A percentile compares a stretch with the other conserved stretches of the same genome.
These are phyloP conservation scores for Mycetomoellerius zeteki DNA, from an alignment of 1,140 invertebrate genomes.

Conservation along the genomic window DNA sequence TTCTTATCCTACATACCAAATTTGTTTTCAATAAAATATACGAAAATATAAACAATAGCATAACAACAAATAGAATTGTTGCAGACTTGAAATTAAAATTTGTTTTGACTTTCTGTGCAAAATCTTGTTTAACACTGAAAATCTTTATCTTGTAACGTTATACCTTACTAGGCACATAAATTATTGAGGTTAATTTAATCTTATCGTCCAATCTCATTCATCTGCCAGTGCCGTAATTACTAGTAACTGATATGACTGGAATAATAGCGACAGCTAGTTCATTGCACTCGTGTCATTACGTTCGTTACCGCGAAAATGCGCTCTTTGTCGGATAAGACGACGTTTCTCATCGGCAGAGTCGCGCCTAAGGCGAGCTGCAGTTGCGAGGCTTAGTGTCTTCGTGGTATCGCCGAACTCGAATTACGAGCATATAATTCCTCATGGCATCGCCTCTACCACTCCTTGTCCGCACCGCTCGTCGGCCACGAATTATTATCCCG, in stretches of 20 bases:
- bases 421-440: slow-evolving; percentile 70
- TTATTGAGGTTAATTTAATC: neutral
- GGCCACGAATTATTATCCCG: slow-evolving; percentile 58
- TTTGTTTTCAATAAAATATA: neutral
- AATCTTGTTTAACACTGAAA: neutral
- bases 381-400: slow-evolving; percentile 33
- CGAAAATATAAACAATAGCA: neutral
- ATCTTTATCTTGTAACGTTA: neutral
- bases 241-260: slow-evolving; percentile 33
- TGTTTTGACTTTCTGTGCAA: neutral
- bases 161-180: neutral
- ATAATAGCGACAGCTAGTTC: slow-evolving; percentile 30
- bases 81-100: neutral
- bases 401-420: slow-evolving; percentile 59
- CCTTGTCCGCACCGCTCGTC: slow-evolving; percentile 3
- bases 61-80: neutral
- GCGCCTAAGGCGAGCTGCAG: slow-evolving; percentile 27
- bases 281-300: slow-evolving; percentile 24
- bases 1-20: neutral
- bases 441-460: slow-evolving; percentile 30
- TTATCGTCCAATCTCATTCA: neutral
- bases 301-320: slow-evolving; percentile 11
- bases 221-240: slow-evolving; percentile 24
- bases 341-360: slow-evolving; percentile 23
- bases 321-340: neutral